Percentiles rank a stretch among this genome's conserved stretches.
These are phyloP conservation scores for Sebastes taczanowskii DNA, from an alignment of 2,797 vertebrate genomes.

Conservation along the genomic window DNA sequence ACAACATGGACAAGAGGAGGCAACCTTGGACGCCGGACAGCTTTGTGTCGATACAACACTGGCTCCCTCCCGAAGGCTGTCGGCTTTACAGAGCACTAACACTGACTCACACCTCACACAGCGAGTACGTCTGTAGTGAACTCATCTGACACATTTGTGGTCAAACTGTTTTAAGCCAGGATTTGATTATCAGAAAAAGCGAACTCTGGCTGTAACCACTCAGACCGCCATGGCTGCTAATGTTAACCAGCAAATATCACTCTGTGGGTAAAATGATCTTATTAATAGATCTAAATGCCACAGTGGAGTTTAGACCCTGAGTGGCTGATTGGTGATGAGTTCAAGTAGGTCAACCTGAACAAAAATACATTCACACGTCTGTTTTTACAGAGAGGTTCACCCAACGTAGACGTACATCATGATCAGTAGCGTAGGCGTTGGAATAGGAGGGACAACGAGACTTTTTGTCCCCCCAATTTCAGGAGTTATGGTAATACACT, in stretches of 20 bases:
- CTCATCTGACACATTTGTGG: constrained; percentile 35
- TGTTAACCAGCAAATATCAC: background rate
- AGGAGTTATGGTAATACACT: too few species aligned
- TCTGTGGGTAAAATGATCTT: background rate
- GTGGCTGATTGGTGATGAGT: background rate
- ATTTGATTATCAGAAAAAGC: background rate
- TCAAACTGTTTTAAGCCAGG: constrained; percentile 23
- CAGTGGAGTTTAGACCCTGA: background rate
- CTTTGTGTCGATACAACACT: constrained; percentile 67
- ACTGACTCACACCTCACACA: constrained; percentile 48
- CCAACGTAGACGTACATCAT: background rate
- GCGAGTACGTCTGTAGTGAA: background rate
- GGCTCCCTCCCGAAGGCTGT: constrained; percentile 38
- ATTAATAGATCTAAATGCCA: constrained; percentile 5
- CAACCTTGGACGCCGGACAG: constrained; percentile 70
- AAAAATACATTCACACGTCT: background rate
- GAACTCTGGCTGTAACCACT: background rate
- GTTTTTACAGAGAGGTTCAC: background rate
- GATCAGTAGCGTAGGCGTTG: background rate
- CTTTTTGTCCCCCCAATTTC: background rate
- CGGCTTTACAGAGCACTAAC: constrained; percentile 28
- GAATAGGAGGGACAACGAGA: background rate
- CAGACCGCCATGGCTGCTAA: constrained; percentile 6
- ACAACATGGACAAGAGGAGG: constrained; percentile 68
- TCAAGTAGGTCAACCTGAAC: background rate